Conservation (phyloP, 2,113 vertebrate genomes). For the Albula glossodonta region DNA sequence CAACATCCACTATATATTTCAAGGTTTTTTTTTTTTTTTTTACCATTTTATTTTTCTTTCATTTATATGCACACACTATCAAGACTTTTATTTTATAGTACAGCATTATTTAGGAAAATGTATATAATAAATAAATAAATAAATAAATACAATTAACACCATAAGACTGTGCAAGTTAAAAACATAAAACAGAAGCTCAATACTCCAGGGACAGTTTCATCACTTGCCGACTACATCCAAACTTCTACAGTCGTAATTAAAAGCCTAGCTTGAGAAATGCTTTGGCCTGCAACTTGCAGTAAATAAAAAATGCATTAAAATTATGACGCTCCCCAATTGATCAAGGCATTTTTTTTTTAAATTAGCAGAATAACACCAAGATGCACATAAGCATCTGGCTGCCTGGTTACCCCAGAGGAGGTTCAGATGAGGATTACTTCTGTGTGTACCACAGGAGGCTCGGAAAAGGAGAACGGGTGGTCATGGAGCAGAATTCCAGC, state of each 20-base stretch:
- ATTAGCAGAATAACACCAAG: not conserved
- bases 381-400: not conserved
- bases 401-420: not conserved
- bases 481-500: slow-evolving; percentile 9
- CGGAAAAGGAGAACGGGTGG: slow-evolving; percentile 33
- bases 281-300: not conserved
- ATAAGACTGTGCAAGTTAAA: not conserved
- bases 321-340: not conserved
- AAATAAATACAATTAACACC: not conserved
- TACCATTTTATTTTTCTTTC: slow-evolving; percentile 26
- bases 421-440: not conserved
- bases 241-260: not conserved
- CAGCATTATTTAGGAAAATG: not conserved
- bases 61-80: slow-evolving; percentile 40
- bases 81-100: not conserved
- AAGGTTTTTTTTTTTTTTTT: slow-evolving; percentile 35
- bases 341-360: not conserved
- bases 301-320: not conserved
- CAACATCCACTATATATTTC: slow-evolving; percentile 47
- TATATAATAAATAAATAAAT: not conserved
- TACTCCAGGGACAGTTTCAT: not conserved
- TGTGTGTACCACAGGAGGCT: not conserved
- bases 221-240: not conserved
- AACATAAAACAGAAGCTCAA: not conserved
- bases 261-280: not conserved